Evolutionary conservation across 2,888 invertebrate species (phyloP).

Genomic region (Esperia sulphurella): DNA sequence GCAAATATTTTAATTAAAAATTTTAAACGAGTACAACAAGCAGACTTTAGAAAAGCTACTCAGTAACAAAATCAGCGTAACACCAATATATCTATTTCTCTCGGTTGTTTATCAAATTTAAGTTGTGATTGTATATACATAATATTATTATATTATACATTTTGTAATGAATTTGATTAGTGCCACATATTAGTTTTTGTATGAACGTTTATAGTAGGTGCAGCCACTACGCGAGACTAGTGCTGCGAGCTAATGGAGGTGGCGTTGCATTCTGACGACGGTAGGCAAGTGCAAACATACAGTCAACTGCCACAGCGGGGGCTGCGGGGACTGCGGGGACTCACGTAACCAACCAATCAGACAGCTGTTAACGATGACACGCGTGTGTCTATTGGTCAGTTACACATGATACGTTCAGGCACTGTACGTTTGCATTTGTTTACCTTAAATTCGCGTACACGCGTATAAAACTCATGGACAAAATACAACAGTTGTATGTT

Average conservation of each 20-base stretch:
- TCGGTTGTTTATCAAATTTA: constrained; percentile 77
- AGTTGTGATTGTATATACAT: constrained; percentile 77
- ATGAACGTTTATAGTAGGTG: constrained; percentile 61
- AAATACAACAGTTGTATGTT: constrained; percentile 34
- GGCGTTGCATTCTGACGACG: constrained; percentile 1
- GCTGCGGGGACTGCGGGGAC: constrained; percentile 1
- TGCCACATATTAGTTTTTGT: constrained; percentile 74
- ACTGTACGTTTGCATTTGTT: background rate
- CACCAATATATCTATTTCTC: constrained; percentile 61
- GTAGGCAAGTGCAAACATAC: background rate
- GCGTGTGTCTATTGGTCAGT: constrained; percentile 1
- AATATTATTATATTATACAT: constrained; percentile 70
- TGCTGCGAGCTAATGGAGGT: too few relatives aligned
- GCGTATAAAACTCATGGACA: constrained; percentile 20
- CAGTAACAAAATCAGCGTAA: constrained; percentile 42
- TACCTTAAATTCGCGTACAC: constrained; percentile 2
- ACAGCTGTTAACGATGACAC: background rate
- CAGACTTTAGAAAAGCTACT: constrained; percentile 24
- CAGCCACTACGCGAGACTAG: constrained; percentile 10
- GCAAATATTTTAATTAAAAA: constrained; percentile 45
- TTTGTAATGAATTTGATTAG: constrained; percentile 77
- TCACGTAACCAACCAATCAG: constrained; percentile 8
- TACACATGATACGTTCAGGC: background rate
- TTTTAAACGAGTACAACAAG: constrained; percentile 44
- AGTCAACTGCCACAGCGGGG: constrained; percentile 8